Conservation (phyloP, 2,888 invertebrate species). For the Polymixis flavicincta region DNA sequence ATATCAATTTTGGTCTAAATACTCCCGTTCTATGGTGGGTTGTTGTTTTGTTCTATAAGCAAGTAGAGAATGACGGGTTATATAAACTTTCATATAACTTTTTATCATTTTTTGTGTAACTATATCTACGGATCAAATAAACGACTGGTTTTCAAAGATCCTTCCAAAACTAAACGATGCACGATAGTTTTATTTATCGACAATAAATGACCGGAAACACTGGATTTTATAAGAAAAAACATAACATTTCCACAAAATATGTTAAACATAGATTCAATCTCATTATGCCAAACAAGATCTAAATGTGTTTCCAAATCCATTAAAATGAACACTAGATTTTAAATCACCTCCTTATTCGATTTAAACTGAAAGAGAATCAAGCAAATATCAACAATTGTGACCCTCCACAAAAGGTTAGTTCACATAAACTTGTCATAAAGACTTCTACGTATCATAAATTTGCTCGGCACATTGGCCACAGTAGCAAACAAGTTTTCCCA, state of each 20-base stretch:
- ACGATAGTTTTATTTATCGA: slow-evolving; percentile 1
- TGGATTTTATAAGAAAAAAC: slow-evolving; percentile 2
- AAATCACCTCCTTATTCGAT: slow-evolving; percentile 34
- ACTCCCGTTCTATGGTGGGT: slow-evolving; percentile 1
- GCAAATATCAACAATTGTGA: slow-evolving; percentile 60
- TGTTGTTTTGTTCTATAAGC: slow-evolving; percentile 1
- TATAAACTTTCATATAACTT: background rate
- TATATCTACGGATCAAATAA: background rate
- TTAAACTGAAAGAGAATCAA: slow-evolving; percentile 33
- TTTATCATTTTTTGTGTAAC: background rate
- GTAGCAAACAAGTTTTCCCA: slow-evolving; percentile 83
- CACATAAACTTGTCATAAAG: slow-evolving; percentile 68
- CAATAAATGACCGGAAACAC: slow-evolving; percentile 13
- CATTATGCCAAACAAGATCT: slow-evolving; percentile 31
- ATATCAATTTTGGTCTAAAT: slow-evolving; percentile 17
- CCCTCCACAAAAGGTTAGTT: slow-evolving; percentile 61
- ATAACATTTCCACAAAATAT: background rate
- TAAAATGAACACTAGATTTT: slow-evolving; percentile 24
- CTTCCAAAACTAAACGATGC: background rate
- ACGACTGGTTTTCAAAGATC: background rate
- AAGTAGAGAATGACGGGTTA: background rate
- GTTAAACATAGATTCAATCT: slow-evolving; percentile 18
- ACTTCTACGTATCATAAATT: slow-evolving; percentile 67
- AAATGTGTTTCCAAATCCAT: slow-evolving; percentile 37
- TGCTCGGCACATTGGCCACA: slow-evolving; percentile 67